Percentiles rank a stretch among this genome's conserved stretches.
Conservation (phyloP, 2,888 invertebrate genomes). For the Acronicta leporina region DNA sequence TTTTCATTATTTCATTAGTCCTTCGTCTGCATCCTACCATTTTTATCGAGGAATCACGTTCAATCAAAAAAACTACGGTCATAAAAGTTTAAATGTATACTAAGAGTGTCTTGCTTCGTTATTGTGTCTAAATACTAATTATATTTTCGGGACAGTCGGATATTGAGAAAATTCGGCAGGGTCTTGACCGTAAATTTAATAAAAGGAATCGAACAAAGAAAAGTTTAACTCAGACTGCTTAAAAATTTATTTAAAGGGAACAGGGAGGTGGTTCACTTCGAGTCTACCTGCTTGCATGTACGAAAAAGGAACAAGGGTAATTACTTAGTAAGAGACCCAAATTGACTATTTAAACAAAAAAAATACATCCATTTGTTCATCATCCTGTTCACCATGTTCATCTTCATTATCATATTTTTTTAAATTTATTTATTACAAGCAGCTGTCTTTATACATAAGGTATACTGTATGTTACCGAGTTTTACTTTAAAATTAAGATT, state of each 20-base stretch:
- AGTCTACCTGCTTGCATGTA: constrained; percentile 10
- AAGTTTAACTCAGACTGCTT: constrained; percentile 29
- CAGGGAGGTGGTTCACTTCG: constrained; percentile 9
- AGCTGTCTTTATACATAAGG: neutral
- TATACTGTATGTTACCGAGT: constrained; percentile 17
- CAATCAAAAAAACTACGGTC: too few species aligned
- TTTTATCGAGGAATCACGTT: too few species aligned
- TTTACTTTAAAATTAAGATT: constrained; percentile 65
- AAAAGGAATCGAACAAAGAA: constrained; percentile 33
- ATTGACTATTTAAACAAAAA: constrained; percentile 34
- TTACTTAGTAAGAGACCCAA: constrained; percentile 31
- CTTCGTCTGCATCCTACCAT: neutral
- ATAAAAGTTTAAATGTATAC: too few species aligned
- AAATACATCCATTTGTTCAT: constrained; percentile 16
- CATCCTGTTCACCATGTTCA: too few species aligned
- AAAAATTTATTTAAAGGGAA: constrained; percentile 30
- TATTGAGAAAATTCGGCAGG: neutral
- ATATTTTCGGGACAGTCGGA: neutral
- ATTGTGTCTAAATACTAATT: neutral
- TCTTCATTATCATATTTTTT: neutral
- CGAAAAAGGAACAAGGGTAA: constrained; percentile 27
- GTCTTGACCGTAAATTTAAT: constrained; percentile 12
- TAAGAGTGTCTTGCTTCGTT: neutral
- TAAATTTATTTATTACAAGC: constrained; percentile 10
- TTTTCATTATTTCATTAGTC: neutral